These are phyloP conservation scores for Camelus bactrianus DNA, from an alignment of 2,113 vertebrate genomes.

Conservation along the genomic window DNA sequence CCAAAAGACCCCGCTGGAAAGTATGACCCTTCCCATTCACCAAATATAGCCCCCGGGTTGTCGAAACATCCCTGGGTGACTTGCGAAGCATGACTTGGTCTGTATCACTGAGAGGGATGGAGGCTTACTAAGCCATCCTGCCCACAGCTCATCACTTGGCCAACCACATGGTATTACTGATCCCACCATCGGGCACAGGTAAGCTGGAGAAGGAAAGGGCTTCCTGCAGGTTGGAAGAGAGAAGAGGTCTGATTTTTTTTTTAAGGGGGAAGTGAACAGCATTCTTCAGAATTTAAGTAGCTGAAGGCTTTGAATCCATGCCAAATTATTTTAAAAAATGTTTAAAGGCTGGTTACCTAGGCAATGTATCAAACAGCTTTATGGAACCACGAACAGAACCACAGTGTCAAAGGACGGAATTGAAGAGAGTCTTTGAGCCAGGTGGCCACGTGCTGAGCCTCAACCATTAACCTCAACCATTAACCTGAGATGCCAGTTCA, in stretches of 20 bases:
- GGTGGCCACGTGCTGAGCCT: neutral
- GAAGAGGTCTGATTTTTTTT: neutral
- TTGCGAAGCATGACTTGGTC: neutral
- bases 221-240: neutral
- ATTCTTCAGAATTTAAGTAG: slow-evolving; percentile 33
- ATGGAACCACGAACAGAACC: neutral
- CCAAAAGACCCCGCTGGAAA: neutral
- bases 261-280: neutral
- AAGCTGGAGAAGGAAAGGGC: neutral
- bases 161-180: rapidly evolving
- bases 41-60: neutral
- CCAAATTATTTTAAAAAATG: neutral
- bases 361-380: neutral
- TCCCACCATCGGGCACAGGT: neutral
- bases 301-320: neutral
- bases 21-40: neutral
- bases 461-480: neutral
- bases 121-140: neutral
- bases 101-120: neutral
- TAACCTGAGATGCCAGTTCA: neutral
- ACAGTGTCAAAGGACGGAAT: neutral
- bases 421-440: neutral
- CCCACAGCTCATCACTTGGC: neutral
- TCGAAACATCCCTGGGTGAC: neutral
- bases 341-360: neutral